Conservation (phyloP, 2,888 invertebrate genomes). For the Chymomyza amoena region DNA sequence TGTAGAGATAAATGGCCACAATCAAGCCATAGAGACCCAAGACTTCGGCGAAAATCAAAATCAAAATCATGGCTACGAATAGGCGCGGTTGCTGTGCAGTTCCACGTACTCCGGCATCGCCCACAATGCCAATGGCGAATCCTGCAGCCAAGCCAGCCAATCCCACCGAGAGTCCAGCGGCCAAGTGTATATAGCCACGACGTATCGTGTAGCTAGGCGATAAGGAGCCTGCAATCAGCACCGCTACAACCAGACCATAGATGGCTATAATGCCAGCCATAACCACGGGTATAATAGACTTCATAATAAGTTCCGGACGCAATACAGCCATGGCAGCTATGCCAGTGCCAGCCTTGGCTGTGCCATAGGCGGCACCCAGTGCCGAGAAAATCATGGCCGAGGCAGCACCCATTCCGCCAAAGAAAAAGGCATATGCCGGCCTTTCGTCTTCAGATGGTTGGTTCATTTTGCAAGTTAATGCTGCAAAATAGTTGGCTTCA, state of each 20-base stretch:
- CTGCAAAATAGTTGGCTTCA: too few species aligned
- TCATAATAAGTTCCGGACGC: constrained; percentile 95
- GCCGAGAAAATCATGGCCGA: constrained; percentile 98
- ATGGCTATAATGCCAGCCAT: constrained; percentile 99
- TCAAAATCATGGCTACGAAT: constrained; percentile 61
- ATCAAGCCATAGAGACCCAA: constrained; percentile 99
- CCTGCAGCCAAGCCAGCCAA: constrained; percentile 98
- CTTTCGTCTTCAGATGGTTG: constrained; percentile 31
- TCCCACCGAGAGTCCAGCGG: constrained; percentile 97
- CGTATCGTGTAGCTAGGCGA: constrained; percentile 75
- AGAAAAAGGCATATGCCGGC: constrained; percentile 55
- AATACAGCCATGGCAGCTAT: constrained; percentile 98
- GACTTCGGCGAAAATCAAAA: constrained; percentile 99
- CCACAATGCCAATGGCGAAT: constrained; percentile 83
- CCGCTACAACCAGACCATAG: constrained; percentile 98
- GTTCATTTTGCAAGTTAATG: too few species aligned
- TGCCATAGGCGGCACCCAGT: constrained; percentile 82
- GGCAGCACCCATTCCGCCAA: constrained; percentile 90
- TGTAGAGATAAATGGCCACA: constrained; percentile 98
- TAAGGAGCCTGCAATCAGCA: constrained; percentile 90
- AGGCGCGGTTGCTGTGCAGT: constrained; percentile 98
- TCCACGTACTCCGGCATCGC: constrained; percentile 98
- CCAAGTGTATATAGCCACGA: constrained; percentile 98
- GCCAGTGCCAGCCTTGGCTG: constrained; percentile 57
- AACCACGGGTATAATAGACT: constrained; percentile 98